Conservation (phyloP, 2,113 vertebrate species). For the Maccullochella peelii region DNA sequence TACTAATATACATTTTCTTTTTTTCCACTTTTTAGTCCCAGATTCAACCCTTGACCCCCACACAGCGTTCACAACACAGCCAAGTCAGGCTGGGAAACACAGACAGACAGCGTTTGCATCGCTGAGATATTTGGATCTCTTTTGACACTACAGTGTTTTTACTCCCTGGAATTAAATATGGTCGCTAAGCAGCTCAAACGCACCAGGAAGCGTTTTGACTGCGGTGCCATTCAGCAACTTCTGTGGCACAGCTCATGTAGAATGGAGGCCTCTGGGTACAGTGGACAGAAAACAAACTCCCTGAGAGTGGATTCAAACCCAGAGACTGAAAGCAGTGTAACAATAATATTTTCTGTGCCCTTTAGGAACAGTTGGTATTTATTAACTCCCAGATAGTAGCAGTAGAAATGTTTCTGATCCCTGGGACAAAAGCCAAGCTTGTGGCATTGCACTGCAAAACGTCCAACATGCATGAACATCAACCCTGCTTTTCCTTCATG, state of each 20-base stretch:
- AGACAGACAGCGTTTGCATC: constrained; percentile 23
- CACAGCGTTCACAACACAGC: not conserved
- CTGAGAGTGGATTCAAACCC: constrained; percentile 77
- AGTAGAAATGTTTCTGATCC: constrained; percentile 34
- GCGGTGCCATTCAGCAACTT: constrained; percentile 20
- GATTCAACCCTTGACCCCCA: not conserved
- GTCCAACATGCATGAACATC: constrained; percentile 17
- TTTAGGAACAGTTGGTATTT: constrained; percentile 9
- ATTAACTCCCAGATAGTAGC: constrained; percentile 42
- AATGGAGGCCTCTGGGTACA: constrained; percentile 52
- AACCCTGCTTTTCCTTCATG: constrained; percentile 7
- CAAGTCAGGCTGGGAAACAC: constrained; percentile 12
- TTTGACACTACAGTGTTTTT: constrained; percentile 34
- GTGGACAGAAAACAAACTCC: constrained; percentile 65
- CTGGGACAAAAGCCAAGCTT: constrained; percentile 38
- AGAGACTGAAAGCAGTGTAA: constrained; percentile 24
- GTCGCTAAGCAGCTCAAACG: constrained; percentile 51
- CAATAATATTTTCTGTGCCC: constrained; percentile 3
- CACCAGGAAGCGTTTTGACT: constrained; percentile 35
- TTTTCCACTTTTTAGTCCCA: not conserved
- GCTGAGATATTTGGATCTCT: constrained; percentile 29
- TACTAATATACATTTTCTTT: not conserved
- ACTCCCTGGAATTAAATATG: constrained; percentile 49
- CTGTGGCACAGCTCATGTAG: constrained; percentile 48
- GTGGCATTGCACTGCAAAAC: constrained; percentile 27